These are phyloP conservation scores for Myiozetetes cayanensis DNA, from an alignment of 2,113 vertebrate genomes.

Conservation along the genomic window DNA sequence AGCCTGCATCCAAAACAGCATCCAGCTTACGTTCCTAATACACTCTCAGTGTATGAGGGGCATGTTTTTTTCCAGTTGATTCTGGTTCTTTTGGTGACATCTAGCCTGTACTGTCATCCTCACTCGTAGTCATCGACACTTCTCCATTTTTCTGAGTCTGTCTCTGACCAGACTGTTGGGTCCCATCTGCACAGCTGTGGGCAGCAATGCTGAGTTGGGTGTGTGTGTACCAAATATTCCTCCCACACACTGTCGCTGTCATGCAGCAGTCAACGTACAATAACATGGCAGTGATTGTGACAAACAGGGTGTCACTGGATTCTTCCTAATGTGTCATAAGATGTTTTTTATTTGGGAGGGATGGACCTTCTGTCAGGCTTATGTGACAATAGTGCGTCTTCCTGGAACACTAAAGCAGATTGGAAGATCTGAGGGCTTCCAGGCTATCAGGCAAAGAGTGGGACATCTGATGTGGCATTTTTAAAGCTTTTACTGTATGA, in stretches of 20 bases:
- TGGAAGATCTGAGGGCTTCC: neutral
- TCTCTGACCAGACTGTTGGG: neutral
- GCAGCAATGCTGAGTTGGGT: neutral
- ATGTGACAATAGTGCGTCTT: neutral
- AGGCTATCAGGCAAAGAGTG: neutral
- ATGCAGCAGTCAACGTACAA: neutral
- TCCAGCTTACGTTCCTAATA: neutral
- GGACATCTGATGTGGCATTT: neutral
- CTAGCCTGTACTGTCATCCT: neutral
- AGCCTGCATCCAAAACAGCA: neutral
- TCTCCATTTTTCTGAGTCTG: neutral
- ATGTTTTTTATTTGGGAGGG: slow-evolving; percentile 4
- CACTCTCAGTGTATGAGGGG: neutral
- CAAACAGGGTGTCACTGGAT: slow-evolving; percentile 36
- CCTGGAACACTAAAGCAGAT: neutral
- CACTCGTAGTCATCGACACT: neutral
- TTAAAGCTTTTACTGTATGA: neutral
- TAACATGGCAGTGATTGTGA: neutral
- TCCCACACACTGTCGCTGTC: neutral
- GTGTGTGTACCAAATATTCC: neutral
- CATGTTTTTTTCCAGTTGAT: neutral
- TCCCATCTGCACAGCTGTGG: neutral
- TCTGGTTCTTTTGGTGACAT: neutral
- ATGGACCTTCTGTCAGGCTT: neutral
- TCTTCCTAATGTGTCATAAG: slow-evolving; percentile 16